Conservation (phyloP, 2,797 vertebrate species). For the Gallirallus australis region DNA sequence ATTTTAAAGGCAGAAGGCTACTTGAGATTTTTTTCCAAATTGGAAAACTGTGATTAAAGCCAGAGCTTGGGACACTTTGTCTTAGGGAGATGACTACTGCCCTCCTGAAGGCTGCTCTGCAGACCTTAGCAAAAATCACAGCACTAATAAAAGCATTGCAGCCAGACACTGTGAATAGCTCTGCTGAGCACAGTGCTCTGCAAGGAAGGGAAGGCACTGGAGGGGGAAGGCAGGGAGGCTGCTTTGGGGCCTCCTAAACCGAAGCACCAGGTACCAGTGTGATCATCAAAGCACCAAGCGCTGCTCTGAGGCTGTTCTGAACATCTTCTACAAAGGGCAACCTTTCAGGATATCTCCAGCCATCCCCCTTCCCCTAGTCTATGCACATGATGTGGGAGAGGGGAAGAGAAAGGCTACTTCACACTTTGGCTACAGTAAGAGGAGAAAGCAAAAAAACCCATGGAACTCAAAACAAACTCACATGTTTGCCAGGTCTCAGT, state of each 20-base stretch:
- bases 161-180: neutral
- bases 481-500: neutral
- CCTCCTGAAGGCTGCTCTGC: neutral
- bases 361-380: neutral
- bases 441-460: neutral
- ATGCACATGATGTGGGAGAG: rapidly evolving
- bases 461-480: neutral
- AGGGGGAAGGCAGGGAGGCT: neutral
- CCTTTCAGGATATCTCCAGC: neutral
- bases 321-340: neutral
- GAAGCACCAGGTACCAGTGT: rapidly evolving
- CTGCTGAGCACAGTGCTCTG: rapidly evolving
- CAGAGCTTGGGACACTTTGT: neutral
- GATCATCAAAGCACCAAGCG: neutral
- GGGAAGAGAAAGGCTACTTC: neutral
- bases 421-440: neutral
- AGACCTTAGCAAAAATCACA: neutral
- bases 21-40: neutral
- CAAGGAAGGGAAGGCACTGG: neutral
- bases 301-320: neutral
- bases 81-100: neutral
- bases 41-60: neutral
- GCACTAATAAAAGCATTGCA: neutral
- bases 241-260: neutral
- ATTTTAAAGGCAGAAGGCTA: neutral